phyloP scores from a whole-genome alignment of 1,140 invertebrate species.

The Drosophila parvula region DNA sequence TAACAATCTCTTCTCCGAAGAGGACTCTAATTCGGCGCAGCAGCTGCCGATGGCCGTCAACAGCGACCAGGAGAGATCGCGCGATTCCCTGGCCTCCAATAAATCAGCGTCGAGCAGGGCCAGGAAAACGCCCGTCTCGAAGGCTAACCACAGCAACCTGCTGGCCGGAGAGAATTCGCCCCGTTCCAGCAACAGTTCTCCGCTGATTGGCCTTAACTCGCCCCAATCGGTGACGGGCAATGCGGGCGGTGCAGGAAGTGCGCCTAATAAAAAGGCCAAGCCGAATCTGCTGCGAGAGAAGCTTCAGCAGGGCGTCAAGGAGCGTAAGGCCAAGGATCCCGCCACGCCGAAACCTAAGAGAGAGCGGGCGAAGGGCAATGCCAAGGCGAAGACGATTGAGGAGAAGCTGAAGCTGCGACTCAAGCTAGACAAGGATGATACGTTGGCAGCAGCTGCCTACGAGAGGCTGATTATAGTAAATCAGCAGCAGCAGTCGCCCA shows the following conservation, averaged over 20 bases:
- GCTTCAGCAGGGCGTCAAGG: conserved; percentile 82
- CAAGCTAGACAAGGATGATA: conserved; percentile 93
- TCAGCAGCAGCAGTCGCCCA: conserved; percentile 38
- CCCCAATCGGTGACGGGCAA: conserved; percentile 18
- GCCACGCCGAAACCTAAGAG: conserved; percentile 68
- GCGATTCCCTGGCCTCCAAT: conserved; percentile 75
- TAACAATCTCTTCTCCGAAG: conserved; percentile 87
- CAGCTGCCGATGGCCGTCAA: conserved; percentile 79
- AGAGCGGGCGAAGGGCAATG: conserved; percentile 78
- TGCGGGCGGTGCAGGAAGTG: neutral
- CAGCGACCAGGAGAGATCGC: conserved; percentile 85
- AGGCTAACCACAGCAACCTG: conserved; percentile 50
- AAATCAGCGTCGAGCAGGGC: conserved; percentile 74
- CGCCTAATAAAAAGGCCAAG: conserved; percentile 66
- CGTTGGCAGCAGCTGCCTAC: conserved; percentile 85
- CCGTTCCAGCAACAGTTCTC: conserved; percentile 65
- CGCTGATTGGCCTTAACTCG: conserved; percentile 50
- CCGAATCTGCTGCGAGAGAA: conserved; percentile 78
- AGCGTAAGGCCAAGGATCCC: conserved; percentile 69
- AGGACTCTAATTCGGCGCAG: conserved; percentile 84
- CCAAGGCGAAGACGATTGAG: conserved; percentile 82
- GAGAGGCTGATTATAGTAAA: conserved; percentile 35
- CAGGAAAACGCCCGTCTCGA: conserved; percentile 55
- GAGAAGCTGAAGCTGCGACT: conserved; percentile 93
- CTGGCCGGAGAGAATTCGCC: conserved; percentile 52